Evolutionary conservation across 2,113 vertebrate species (phyloP).

Genomic region (Heterochromis multidens): DNA sequence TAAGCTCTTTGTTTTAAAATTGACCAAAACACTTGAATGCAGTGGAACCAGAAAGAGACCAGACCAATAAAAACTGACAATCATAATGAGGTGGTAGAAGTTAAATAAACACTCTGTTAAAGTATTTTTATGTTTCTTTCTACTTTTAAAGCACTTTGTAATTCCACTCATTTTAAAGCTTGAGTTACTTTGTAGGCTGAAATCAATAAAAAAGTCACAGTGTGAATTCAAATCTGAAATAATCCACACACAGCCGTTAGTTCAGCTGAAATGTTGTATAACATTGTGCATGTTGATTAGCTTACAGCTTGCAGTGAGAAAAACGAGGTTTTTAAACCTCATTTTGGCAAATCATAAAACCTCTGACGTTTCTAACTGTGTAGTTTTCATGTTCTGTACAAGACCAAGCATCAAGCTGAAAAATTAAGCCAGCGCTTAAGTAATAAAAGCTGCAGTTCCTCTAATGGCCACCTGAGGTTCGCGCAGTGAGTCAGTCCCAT

Average conservation of each 20-base stretch:
- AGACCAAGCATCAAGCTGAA: not conserved
- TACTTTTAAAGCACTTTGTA: not conserved
- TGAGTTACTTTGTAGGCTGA: not conserved
- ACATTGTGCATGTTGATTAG: not conserved
- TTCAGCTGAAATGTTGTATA: not conserved
- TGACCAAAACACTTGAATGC: not conserved
- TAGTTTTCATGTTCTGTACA: not conserved
- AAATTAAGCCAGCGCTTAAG: no score
- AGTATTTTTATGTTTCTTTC: not conserved
- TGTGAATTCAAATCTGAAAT: no score
- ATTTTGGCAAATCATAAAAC: not conserved
- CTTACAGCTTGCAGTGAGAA: no score
- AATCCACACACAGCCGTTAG: no score
- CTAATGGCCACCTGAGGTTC: not conserved
- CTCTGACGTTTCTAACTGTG: not conserved
- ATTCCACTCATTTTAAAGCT: not conserved
- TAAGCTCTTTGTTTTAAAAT: not conserved
- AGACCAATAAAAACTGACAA: not conserved
- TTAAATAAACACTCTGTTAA: not conserved
- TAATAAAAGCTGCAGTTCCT: not conserved
- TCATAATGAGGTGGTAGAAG: not conserved
- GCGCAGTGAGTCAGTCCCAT: not conserved
- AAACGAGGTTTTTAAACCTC: no score
- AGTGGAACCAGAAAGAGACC: not conserved
- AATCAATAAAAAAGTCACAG: not conserved